Base-by-base conservation (phyloP, 2,888 invertebrate genomes). In the Rhorus exstirpatorius region DNA sequence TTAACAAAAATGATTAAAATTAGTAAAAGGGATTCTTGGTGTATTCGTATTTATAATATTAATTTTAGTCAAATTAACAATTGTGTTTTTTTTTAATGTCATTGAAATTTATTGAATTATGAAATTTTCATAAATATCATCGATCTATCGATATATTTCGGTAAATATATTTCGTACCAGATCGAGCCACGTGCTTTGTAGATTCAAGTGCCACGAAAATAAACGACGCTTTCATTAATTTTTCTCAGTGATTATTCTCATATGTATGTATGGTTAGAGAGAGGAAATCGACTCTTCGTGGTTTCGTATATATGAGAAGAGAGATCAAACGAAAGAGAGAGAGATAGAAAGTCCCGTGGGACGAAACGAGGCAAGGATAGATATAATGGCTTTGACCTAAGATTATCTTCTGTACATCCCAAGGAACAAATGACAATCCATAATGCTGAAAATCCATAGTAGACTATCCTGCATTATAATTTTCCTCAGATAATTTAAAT, bases 291-390 rank as follows among this genome's bases (percentile, higher is more conserved):
- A n/a, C 6, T 12, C 21, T 26, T 31, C 35, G 46, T 26, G 51
- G n/a, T 41, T 35, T 17, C 35, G n/a, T 17, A 24, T 21, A 55
- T 17, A 24, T 21, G 63, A 35, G 19, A 51, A 19, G 35, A 26
- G n/a, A 61, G 41, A 46, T 55, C 44, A 65, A 71, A 63, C 63
- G 63, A n/a, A 19, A 38, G 49, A 51, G 63, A 31, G 63, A n/a
- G 31, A 38, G 49, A 51, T 53, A 31, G 31, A 31, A 31, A 31
- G 31, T 78, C 21, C 10, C 63, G 26, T 31, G 55, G 31, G 44
- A 63, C 53, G 14, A 19, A 55, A 55, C 38, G 71, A 55, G 35
- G 53, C 71, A 63, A 58, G 46, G 65, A 79, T 65, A 17, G 63
- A 79, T 26, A 46, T 65, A 55, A 65, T 63, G 44, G 46, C 19